Base-by-base conservation (phyloP, 2,113 vertebrate genomes). In the Collichthys lucidus region DNA sequence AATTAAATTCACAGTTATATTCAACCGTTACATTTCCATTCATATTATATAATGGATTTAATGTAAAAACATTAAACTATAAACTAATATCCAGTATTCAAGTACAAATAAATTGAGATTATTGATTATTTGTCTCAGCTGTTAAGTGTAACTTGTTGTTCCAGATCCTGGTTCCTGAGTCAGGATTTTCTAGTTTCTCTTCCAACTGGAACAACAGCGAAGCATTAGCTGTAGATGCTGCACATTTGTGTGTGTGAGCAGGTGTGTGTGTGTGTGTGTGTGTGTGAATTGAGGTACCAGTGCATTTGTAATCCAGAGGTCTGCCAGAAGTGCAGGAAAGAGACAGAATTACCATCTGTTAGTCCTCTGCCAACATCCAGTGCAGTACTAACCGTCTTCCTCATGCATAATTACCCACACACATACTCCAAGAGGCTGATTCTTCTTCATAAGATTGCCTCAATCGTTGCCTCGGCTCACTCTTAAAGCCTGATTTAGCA, bases 341-440 rank as follows among this genome's bases (percentile, higher is more conserved):
- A 73, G 74, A 77, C 85, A 74, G 81, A 91, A 89, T 90, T 77
- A 87, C 86, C 90, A 87, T 89, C 88, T 93, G 88, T 89, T 93
- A 85, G 86, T 81, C 77, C 72, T 88, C 86, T 61, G 83, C 79
- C 77, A 79, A 79, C 85, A 86, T 85, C 90, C 62, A 81, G 75
- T 47, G 44, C 77, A 71, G 76, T 5, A 68, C 78, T 92, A 93
- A 92, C 82, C 15, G 29, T 79, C 85, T 88, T 91, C 82, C 86
- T 89, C 83, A 86, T 84, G 88, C 79, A 82, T 91, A 90, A 94
- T 93, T 93, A 93, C 79, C 84, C 73, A 0, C 62, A 72, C 64
- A 85, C 75, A 82, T 56, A 69, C 65, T 86, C 68, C 44, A 74
- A 1, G 14, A 75, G 68, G 56, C 79, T 63, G 64, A 74, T 64